These are phyloP conservation scores for Cordylochernes scorpioides DNA, from an alignment of 2,888 invertebrate species.

Conservation along the genomic window DNA sequence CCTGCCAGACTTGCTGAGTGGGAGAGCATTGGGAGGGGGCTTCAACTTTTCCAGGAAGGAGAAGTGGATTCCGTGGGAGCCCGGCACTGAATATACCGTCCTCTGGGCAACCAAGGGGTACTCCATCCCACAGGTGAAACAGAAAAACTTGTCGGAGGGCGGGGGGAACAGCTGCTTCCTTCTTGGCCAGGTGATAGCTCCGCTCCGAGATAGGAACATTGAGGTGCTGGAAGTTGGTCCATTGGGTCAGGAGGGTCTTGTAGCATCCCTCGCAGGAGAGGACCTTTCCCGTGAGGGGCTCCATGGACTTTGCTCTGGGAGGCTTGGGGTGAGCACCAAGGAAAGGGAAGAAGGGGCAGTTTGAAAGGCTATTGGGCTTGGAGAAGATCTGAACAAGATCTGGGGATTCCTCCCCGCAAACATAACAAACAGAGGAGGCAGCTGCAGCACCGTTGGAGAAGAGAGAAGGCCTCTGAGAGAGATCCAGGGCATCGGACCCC, in stretches of 20 bases:
- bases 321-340: slow-evolving; percentile 49
- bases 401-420: slow-evolving; percentile 60
- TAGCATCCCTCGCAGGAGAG: slow-evolving; percentile 51
- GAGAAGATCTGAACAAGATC: slow-evolving; percentile 42
- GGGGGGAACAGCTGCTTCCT: slow-evolving; percentile 2
- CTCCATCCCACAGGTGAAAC: slow-evolving; percentile 61
- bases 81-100: slow-evolving; percentile 53
- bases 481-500: slow-evolving; percentile 6
- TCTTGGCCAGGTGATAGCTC: slow-evolving; percentile 38
- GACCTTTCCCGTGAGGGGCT: slow-evolving; percentile 38
- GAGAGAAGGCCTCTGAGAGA: slow-evolving; percentile 6
- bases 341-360: slow-evolving; percentile 25
- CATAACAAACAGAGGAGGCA: slow-evolving; percentile 30
- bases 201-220: slow-evolving; percentile 47
- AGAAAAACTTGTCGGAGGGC: slow-evolving; percentile 37
- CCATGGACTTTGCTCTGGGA: slow-evolving; percentile 56
- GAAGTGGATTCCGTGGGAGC: slow-evolving; percentile 61
- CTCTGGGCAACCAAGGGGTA: slow-evolving; percentile 45
- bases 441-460: slow-evolving; percentile 4
- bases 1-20: slow-evolving; percentile 64
- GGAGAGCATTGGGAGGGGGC: slow-evolving; percentile 55
- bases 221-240: slow-evolving; percentile 45
- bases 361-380: slow-evolving; percentile 29
- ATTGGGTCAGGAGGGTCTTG: slow-evolving; percentile 57
- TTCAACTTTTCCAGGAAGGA: slow-evolving; percentile 56